A percentile compares a stretch with the other conserved stretches of the same genome.
Conservation (phyloP, 2,113 vertebrate species). For the Passer domesticus region DNA sequence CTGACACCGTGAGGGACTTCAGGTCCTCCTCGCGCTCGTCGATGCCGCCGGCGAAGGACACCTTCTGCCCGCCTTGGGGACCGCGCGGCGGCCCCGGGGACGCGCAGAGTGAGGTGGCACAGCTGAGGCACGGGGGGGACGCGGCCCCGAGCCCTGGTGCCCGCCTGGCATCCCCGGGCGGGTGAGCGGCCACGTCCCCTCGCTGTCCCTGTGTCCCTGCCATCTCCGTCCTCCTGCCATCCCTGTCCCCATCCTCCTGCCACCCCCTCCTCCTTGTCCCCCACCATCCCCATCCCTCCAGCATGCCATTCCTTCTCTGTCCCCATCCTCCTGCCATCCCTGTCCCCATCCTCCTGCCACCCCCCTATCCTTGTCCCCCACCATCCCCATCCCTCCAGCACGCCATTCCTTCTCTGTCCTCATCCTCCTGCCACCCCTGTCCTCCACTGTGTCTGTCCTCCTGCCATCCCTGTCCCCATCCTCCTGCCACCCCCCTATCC, state of each 20-base stretch:
- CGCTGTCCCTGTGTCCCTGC: fast-evolving
- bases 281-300: too few species aligned
- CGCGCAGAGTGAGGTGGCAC: not conserved
- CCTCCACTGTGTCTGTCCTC: too few species aligned
- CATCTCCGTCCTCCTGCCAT: not conserved
- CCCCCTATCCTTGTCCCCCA: too few species aligned
- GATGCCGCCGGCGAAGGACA: slow-evolving; percentile 56
- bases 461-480: too few species aligned
- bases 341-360: too few species aligned
- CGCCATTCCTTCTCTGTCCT: not conserved
- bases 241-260: too few species aligned
- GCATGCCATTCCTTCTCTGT: not conserved
- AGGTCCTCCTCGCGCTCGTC: slow-evolving; percentile 37
- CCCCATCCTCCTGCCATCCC: not conserved
- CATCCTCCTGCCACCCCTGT: not conserved
- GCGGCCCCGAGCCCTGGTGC: fast-evolving
- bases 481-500: too few species aligned
- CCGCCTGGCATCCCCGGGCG: fast-evolving
- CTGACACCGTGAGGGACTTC: slow-evolving; percentile 16
- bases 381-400: not conserved
- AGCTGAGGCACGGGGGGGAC: fast-evolving
- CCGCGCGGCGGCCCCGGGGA: not conserved
- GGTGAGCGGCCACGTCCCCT: not conserved
- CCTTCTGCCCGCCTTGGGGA: slow-evolving; percentile 51
- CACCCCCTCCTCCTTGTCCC: too few species aligned